phyloP scores from a whole-genome alignment of 2,797 vertebrate species.

The Pseudochirops corinnae region DNA sequence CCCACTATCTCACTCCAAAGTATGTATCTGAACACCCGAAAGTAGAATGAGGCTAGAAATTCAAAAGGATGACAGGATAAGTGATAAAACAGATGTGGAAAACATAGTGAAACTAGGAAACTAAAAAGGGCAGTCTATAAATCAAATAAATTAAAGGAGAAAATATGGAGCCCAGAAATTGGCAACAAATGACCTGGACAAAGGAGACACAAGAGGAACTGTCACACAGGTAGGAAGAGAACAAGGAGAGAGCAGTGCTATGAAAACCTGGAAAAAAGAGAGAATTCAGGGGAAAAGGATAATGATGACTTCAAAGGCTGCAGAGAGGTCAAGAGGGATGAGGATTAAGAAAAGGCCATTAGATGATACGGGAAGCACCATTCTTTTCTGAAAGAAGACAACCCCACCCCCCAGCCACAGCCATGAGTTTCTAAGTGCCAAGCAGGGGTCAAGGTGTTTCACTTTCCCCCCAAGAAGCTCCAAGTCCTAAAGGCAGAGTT shows the following conservation, averaged over 20 bases:
- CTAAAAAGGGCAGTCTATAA: background rate
- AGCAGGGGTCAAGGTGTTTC: background rate
- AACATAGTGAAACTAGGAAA: constrained; percentile 11
- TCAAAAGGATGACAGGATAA: background rate
- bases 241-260: background rate
- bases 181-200: background rate
- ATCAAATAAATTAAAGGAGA: constrained; percentile 17
- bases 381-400: background rate
- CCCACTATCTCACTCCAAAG: background rate
- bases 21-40: background rate
- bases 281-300: background rate
- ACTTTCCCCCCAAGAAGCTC: background rate
- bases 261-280: background rate
- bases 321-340: background rate
- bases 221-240: background rate
- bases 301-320: background rate
- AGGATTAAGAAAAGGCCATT: background rate
- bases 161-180: background rate
- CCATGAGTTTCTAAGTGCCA: background rate
- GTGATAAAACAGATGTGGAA: background rate
- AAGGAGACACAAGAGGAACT: background rate
- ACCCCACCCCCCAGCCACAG: too few species aligned
- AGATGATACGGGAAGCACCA: background rate
- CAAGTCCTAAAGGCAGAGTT: background rate
- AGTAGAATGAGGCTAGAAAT: constrained; percentile 27